Conservation (phyloP, 2,888 invertebrate genomes). For the Minunthozetes semirufus region DNA sequence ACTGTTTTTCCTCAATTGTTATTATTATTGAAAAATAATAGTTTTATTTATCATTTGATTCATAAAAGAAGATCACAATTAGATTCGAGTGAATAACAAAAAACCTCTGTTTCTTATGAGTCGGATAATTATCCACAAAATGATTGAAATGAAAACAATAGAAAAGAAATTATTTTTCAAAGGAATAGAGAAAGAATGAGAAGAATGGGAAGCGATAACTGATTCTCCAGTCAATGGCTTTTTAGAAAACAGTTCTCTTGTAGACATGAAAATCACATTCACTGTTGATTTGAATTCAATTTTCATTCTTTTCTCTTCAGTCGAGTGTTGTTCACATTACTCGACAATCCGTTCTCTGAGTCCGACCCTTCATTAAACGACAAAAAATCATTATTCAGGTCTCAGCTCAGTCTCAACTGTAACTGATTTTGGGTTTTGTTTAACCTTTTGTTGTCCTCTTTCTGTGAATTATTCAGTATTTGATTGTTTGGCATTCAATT, state of each 20-base stretch:
- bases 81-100: background rate
- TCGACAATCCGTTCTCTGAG: background rate
- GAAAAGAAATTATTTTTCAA: background rate
- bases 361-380: background rate
- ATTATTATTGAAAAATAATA: no score
- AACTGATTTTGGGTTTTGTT: background rate
- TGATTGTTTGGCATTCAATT: background rate
- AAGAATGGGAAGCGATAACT: background rate
- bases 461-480: background rate
- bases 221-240: background rate
- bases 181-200: background rate
- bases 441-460: background rate
- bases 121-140: background rate
- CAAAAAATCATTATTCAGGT: background rate
- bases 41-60: background rate
- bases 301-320: background rate
- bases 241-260: background rate
- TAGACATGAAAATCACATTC: slow-evolving; percentile 1
- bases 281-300: background rate
- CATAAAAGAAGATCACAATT: background rate
- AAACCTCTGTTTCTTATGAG: background rate
- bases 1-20: background rate
- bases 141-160: background rate
- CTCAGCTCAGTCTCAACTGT: background rate
- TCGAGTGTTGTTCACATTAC: slow-evolving; percentile 16